Evolutionary conservation across 2,797 vertebrate species (phyloP), one percentile per base, ranked within the genome.

Genomic region (Oryzias sinensis): DNA sequence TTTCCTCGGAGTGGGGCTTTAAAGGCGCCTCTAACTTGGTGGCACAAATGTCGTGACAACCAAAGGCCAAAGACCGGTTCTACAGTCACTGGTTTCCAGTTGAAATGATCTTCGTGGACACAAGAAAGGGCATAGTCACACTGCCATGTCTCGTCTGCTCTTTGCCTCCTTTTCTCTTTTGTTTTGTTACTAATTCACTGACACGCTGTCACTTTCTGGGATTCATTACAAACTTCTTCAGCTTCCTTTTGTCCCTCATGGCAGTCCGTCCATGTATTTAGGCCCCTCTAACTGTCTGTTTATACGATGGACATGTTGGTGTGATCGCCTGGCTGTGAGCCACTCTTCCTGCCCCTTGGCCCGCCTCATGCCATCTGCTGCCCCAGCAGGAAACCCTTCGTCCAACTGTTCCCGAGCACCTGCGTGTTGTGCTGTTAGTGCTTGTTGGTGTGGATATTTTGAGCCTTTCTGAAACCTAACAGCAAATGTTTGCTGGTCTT

Each of bases 301-400:
- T 83, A 80, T 70, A 54, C 70, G 72, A 64, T 72, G 83, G 80
- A 88, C 91, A 89, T 92, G 86, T 84, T 79, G 79, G 55, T 84
- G 70, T 88, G 87, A 70, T 68, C 65, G 62, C 54, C 72, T 88
- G 89, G 87, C 85, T 44, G 50, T 14, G 43, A 52, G 73, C 83
- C 90, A 87, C 90, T 83, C 72, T 79, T 83, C 73, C 76, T 88
- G 86, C 80, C 84, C 87, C 65, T 79, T 69, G 60, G 71, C 79
- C 80, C 80, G 82, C 69, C 83, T 72, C 53, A 16, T 77, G 83
- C 91, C 92, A 87, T 90, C 89, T 92, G 89, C 87, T 89, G 59
- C 74, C 89, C 55, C 87, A 79, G 88, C 81, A 46, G 89, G 90
- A 86, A 77, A 66, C 72, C 8, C 79, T 80, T 87, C 79, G 82